A percentile compares a stretch with the other conserved stretches of the same genome.
phyloP scores from a whole-genome alignment of 2,797 vertebrate species.

The Microctenopoma stevenorrisi region DNA sequence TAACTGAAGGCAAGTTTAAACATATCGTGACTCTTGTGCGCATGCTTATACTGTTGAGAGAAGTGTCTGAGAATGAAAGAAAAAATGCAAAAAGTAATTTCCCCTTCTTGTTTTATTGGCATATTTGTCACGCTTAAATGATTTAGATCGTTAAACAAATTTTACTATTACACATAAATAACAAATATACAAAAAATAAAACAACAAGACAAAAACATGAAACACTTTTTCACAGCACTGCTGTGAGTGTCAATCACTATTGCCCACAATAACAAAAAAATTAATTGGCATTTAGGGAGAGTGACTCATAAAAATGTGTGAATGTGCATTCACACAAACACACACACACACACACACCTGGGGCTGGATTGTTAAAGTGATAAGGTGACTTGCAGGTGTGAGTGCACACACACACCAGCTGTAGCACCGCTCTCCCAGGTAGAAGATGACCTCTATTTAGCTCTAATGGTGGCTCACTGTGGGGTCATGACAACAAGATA shows the following conservation, averaged over 20 bases:
- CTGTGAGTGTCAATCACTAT: slow-evolving; percentile 38
- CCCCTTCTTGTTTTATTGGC: no score
- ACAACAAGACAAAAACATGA: no score
- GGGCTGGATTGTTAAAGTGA: slow-evolving; percentile 43
- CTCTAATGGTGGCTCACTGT: slow-evolving; percentile 29
- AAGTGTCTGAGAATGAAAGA: slow-evolving; percentile 51
- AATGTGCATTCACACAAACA: slow-evolving; percentile 4
- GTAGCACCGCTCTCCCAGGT: slow-evolving; percentile 23
- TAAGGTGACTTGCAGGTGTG: slow-evolving; percentile 58
- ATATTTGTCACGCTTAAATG: no score
- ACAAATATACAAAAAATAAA: no score
- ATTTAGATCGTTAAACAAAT: no score
- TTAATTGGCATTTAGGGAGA: slow-evolving; percentile 62
- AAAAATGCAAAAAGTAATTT: background rate
- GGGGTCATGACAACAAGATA: slow-evolving; percentile 72
- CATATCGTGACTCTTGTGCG: slow-evolving; percentile 41
- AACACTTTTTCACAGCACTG: background rate
- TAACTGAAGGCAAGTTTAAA: slow-evolving; percentile 54
- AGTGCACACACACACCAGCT: slow-evolving; percentile 11
- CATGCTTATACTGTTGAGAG: slow-evolving; percentile 44
- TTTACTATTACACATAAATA: no score
- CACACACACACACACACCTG: slow-evolving; percentile 41
- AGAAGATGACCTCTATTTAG: slow-evolving; percentile 49
- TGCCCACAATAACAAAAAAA: slow-evolving; percentile 48
- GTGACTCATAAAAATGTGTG: slow-evolving; percentile 57